Base-by-base conservation (phyloP, 2,888 invertebrate genomes). In the Thereva unica region DNA sequence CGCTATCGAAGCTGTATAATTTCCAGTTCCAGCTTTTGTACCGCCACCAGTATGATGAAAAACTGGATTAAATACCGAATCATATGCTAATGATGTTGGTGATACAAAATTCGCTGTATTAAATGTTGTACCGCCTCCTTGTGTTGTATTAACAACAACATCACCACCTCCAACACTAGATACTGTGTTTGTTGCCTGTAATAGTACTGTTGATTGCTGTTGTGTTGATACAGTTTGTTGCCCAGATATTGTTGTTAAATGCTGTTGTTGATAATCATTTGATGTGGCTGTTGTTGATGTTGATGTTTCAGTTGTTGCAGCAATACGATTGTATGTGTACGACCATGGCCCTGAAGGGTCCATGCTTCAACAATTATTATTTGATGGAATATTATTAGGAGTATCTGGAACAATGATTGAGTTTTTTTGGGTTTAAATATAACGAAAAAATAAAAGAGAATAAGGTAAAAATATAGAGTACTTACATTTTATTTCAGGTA, bases 321-420 rank as follows among this genome's bases (percentile, higher is more conserved):
- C 86, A 81, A 92, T 84, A 76, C 92, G 89, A 84, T 92, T 92
- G 85, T 92, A 92, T 75, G 91, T 89, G 79, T 88, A 88, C 79
- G 89, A 87, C 93, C 93, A 93, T 84, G 92, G 91, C 84, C 91
- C 91, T 82, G 90, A 91, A 80, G 92, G 92, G 89, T 93, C 93
- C 92, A 93, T 93, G 71, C 70, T 71, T 71, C 37, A 44, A 42
- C 35, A 53, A 44, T 53, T 47, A 44, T 53, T 47, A 35, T 35
- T 9, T 37, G 23, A 35, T 34, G 10, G 12, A 50, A 9, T 53
- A 6, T 64, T 34, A 10, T 53, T 41, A 35, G 42, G 44, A 53
- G 42, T 59, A 4, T 42, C 63, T 63, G 35, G 9, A 63, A 63
- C n/a, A n/a, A 23, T 23, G 23, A 23, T 23, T 23, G 23, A 23